Evolutionary conservation across 2,113 vertebrate species (phyloP), one percentile per base, ranked within the genome.

Genomic region (Okapia johnstoni): DNA sequence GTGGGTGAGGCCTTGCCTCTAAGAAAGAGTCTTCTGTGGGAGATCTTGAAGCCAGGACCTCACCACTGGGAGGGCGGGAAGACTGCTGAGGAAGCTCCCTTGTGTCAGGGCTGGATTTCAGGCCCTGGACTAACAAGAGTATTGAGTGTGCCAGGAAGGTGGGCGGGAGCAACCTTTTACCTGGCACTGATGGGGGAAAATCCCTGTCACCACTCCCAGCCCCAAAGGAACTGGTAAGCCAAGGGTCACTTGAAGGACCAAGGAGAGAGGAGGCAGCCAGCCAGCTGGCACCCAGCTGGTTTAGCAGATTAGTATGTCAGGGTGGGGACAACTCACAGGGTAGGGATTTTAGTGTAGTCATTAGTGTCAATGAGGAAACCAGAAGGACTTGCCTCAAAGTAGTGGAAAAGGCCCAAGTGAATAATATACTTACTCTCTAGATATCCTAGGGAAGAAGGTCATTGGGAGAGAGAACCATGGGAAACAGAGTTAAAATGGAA

Each of bases 361-460:
- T 97, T 97, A 96, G 86, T 73, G 76, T 95, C 90, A 92, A 61
- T 66, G 92, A 93, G 70, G 88, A 97, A 97, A 95, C 63, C 97
- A 88, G 94, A 96, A 98, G 70, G 97, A 97, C 94, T 96, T 97
- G 96, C 96, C 60, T 98, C 95, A 11, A 93, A 98, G 96, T 96
- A 95, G 97, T 87, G 96, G 95, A 96, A 97, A 94, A 98, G 97
- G 97, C 98, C 94, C 96, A 95, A 98, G 94, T 94, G 96, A 98
- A 98, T 76, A 95, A 95, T 57, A 98, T 97, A 98, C 98, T 98
- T 98, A 98, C 98, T 98, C 98, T 98, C 98, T 98, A 87, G 98
- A 98, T 96, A 98, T 98, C 98, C 99, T 98, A 98, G 11, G 95
- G 96, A 98, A 97, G 98, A 94, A 95, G 57, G 95, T 46, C 98